Evolutionary conservation across 2,113 vertebrate genomes (phyloP), one percentile per base, ranked within the genome.

Genomic region (Acinonyx jubatus): DNA sequence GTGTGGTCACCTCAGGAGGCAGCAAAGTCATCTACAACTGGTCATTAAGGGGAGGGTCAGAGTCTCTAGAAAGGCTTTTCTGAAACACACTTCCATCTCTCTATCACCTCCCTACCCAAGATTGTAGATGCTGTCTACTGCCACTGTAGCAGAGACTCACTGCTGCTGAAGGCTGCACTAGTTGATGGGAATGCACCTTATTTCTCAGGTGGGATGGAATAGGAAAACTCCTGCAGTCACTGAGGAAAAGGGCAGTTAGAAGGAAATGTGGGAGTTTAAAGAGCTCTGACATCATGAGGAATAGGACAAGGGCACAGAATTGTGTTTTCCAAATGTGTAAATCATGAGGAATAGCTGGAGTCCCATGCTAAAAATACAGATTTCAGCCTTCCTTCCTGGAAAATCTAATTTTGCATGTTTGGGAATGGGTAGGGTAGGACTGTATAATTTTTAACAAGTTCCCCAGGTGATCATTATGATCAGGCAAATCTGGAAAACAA

Each of bases 391-490:
- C 27, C 87, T 88, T 52, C 52, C 38, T 21, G 3, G 25, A 92
- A 45, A 73, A 74, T 68, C 80, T 71, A 80, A 91, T 87, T 87
- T 31, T 50, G 89, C 38, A 90, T n/a, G 29, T 78, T 9, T 91
- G 68, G 36, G 50, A 27, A 15, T 21, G 4, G 52, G 19, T 63
- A 4, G 18, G 4, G 3, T 57, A 79, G 74, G 25, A 74, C 2
- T 86, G 27, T 63, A 33, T 66, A 73, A 16, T 36, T 91, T 94
- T 97, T 79, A 84, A 76, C 25, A 96, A 73, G 21, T 69, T 87
- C 36, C 25, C 63, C 36, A n/a, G 31, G 65, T 93, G 57, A 68
- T 73, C 29, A 38, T 88, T 95, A 65, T 74, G n/a, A 83, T 86
- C 25, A 80, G 78, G 55, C 52, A 97, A 87, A 85, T 69, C 52